phyloP scores from a whole-genome alignment of 2,797 vertebrate genomes.

The Alfaro cultratus region DNA sequence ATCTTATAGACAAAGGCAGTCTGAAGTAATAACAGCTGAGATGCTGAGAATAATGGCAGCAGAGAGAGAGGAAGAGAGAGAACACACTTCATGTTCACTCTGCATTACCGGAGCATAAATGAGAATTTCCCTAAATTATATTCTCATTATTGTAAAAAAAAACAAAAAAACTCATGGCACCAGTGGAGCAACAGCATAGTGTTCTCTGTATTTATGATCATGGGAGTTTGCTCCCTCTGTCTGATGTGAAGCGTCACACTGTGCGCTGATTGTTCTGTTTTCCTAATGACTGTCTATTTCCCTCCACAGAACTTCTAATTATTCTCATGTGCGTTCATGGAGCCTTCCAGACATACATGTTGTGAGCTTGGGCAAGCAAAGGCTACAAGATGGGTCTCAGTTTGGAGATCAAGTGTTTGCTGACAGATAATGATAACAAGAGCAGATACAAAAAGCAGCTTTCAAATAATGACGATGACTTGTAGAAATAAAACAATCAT shows the following conservation, averaged over 20 bases:
- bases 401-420: neutral
- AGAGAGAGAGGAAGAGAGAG: neutral
- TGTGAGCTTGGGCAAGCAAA: constrained; percentile 6
- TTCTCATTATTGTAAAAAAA: constrained; percentile 47
- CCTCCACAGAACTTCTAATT: constrained; percentile 68
- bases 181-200: constrained; percentile 47
- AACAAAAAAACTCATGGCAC: constrained; percentile 15
- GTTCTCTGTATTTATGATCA: constrained; percentile 61
- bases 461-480: neutral
- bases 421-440: neutral
- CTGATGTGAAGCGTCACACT: constrained; percentile 63
- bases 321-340: constrained; percentile 46
- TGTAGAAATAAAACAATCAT: neutral
- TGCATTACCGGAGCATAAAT: constrained; percentile 30
- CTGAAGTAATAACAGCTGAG: neutral
- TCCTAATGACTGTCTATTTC: constrained; percentile 71
- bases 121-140: constrained; percentile 57
- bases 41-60: neutral
- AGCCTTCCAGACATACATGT: constrained; percentile 15
- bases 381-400: neutral
- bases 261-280: constrained; percentile 53
- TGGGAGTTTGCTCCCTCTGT: constrained; percentile 55
- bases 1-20: neutral
- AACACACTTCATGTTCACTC: constrained; percentile 10
- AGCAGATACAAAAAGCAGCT: neutral